Percentiles rank a stretch among this genome's conserved stretches.
Evolutionary conservation across 2,797 vertebrate species (phyloP).

Genomic region (Cyclura pinguis): DNA sequence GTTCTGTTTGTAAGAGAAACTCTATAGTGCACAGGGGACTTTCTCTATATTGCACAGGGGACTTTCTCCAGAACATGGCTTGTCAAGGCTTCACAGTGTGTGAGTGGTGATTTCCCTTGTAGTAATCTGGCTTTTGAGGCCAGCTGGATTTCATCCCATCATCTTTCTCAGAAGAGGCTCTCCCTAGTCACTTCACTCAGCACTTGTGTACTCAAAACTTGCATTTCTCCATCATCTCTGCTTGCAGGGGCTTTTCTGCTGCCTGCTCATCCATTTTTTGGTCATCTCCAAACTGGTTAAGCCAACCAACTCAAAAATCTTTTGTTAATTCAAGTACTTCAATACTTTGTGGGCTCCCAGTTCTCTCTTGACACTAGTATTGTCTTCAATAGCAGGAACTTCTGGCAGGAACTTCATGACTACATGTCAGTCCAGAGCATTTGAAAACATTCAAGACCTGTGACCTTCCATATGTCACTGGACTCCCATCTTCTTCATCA

Average conservation of each 20-base stretch:
- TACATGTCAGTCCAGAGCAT: neutral
- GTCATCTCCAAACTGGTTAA: neutral
- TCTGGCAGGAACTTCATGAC: constrained; percentile 12
- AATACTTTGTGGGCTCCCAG: neutral
- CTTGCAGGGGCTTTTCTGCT: neutral
- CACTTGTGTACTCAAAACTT: neutral
- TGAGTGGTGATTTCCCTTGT: neutral
- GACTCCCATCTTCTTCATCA: neutral
- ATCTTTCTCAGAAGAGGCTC: neutral
- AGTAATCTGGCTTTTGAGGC: neutral
- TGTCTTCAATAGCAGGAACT: constrained; percentile 18
- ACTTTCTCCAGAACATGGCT: neutral
- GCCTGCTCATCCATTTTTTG: neutral
- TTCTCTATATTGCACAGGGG: neutral
- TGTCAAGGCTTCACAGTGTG: neutral
- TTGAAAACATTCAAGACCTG: neutral
- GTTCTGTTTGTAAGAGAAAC: neutral
- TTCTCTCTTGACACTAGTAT: constrained; percentile 5
- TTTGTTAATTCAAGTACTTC: constrained; percentile 31
- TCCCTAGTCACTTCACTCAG: constrained; percentile 10
- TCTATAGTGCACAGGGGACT: neutral
- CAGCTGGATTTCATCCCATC: neutral
- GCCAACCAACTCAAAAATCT: neutral
- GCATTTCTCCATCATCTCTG: neutral
- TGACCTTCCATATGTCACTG: neutral